Evolutionary conservation across 2,888 invertebrate genomes (phyloP), one percentile per base, ranked within the genome.

Genomic region (Drosophila mimica): DNA sequence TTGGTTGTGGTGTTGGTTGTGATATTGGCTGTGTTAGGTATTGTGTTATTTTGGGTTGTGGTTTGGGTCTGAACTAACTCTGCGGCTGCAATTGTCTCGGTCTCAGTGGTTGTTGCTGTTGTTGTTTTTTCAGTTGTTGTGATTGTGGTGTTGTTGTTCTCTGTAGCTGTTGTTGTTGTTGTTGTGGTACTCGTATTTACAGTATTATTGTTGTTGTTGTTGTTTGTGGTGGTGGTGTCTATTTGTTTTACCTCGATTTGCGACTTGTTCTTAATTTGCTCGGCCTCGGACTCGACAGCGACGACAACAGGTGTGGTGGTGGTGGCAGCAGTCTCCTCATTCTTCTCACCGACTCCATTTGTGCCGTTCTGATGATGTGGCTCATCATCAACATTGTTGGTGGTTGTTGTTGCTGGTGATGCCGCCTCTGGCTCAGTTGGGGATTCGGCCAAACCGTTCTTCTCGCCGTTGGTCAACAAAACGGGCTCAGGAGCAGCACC

Each of bases 181-280:
- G 70, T 72, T 73, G 72, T 89, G 75, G 80, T 82, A 86, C 68
- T 84, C 69, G 88, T 89, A 88, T 88, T 86, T 88, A 83, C 83
- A 88, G 79, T 88, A 81, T 71, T 59, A 70, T 81, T 76, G 54
- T 56, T 38, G 49, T 28, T 49, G 51, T 56, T 57, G 73, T 89
- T 78, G 76, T 75, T 79, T 59, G 73, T 79, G 69, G 66, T 64
- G 57, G 65, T 65, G 72, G 56, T 76, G 76, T 88, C 82, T 79
- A 72, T 76, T 85, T 85, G 81, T 59, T 89, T 91, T 92, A 91
- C 92, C 92, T 92, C 92, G 70, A 91, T 92, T 91, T 91, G 92
- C 84, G 89, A 83, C 88, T 88, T 91, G 86, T 79, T 82, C 83
- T 86, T 81, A 70, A 83, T 76, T 76, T 73, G 81, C 69, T 91